A percentile compares a stretch with the other conserved stretches of the same genome.
Conservation (phyloP, 2,888 invertebrate species). For the Philereme vetulata region DNA sequence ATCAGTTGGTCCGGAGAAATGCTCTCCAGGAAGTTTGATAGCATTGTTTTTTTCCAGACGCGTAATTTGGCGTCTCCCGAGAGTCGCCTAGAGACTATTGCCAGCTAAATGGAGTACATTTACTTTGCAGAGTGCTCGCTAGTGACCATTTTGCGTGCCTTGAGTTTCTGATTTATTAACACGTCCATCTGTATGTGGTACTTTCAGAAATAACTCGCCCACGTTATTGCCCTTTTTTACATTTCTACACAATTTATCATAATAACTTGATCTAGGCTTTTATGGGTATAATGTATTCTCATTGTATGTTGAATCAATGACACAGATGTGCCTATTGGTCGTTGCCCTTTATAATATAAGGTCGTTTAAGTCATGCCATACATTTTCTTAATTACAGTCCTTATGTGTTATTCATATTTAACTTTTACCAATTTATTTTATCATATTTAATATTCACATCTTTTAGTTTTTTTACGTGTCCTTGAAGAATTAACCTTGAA, state of each 20-base stretch:
- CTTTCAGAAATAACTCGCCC: conserved; percentile 37
- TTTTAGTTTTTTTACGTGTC: too few species aligned
- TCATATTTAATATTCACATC: too few species aligned
- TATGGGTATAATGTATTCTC: conserved; percentile 25
- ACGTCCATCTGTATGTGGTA: conserved; percentile 34
- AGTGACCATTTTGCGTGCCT: conserved; percentile 45
- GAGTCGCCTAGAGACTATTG: conserved; percentile 32
- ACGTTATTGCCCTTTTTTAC: conserved; percentile 46
- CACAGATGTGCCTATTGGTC: conserved; percentile 27
- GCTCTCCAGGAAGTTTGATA: conserved; percentile 23
- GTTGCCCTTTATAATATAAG: conserved; percentile 23
- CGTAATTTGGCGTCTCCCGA: conserved; percentile 44
- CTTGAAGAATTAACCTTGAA: too few species aligned
- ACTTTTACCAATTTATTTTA: conserved; percentile 3
- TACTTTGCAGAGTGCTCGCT: conserved; percentile 39
- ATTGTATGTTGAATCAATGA: conserved; percentile 25
- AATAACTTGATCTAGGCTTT: conserved; percentile 33
- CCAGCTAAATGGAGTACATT: conserved; percentile 44
- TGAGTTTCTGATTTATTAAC: conserved; percentile 49
- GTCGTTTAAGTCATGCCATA: conserved; percentile 10
- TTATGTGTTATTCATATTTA: conserved; percentile 1
- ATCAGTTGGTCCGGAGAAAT: conserved; percentile 10
- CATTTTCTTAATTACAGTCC: conserved; percentile 5
- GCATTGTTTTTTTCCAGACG: conserved; percentile 36
- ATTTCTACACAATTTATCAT: conserved; percentile 40